Base-by-base conservation (phyloP, 2,888 invertebrate genomes). In the Yponomeuta plumbellus region DNA sequence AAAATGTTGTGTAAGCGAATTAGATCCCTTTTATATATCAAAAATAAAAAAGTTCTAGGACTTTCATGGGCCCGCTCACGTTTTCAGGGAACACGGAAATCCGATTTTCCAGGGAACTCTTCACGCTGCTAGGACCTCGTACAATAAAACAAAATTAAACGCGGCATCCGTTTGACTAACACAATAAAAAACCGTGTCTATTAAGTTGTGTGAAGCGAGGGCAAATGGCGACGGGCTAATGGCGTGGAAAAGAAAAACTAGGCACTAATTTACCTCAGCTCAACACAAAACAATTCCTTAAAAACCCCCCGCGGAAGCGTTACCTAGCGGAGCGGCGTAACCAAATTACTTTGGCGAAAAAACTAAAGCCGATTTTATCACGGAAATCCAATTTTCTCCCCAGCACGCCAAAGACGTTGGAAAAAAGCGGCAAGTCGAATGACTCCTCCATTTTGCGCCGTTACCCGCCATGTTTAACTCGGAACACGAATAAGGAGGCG, bases 361-460 rank as follows among this genome's bases (percentile, higher is more conserved):
- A 88, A 80, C 80, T 78, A 81, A 83, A 86, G 86, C 85, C 86
- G 90, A 91, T 91, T 91, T 90, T 89, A 90, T 89, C 91, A 85
- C 87, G 89, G 85, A 90, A 89, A 91, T 88, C 88, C 91, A 90
- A 90, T 90, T 90, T 90, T 90, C 90, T 88, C 88, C 88, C 87
- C 86, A 77, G 88, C 89, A 90, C 88, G 89, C 88, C 85, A 89
- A 89, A 91, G 91, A 90, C 88, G 86, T 81, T 80, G 83, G 86
- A 86, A 91, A 87, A 69, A 90, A 91, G 88, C 88, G 91, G 83
- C 84, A 87, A 90, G 87, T 84, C 84, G 90, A 86, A 89, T 91
- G 91, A 91, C 91, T 90, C 80, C 84, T 79, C 88, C 87, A 81
- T 88, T 91, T 85, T 78, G 84, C 84, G 83, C 85, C 83, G 86